These are phyloP conservation scores for Arctocebus calabarensis DNA, from an alignment of 2,797 vertebrate genomes.

Conservation along the genomic window DNA sequence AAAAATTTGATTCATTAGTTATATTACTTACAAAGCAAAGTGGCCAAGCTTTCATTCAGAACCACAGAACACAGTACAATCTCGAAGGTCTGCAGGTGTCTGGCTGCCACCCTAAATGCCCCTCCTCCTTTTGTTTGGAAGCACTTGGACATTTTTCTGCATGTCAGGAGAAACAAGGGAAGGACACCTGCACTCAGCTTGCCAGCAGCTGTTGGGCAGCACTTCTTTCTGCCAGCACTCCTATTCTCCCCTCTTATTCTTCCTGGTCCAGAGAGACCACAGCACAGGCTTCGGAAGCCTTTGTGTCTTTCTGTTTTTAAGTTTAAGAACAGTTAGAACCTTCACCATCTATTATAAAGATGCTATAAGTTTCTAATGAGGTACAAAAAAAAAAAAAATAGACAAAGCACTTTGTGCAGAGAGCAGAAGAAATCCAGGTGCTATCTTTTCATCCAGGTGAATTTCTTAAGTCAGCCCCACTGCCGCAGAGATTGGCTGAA, in stretches of 20 bases:
- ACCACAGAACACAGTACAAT: background rate
- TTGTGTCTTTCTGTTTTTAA: constrained; percentile 83
- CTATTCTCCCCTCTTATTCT: constrained; percentile 38
- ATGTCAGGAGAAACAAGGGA: background rate
- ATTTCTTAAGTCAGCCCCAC: constrained; percentile 73
- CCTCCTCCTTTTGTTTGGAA: background rate
- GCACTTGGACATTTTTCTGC: constrained; percentile 34
- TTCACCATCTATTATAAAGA: constrained; percentile 63
- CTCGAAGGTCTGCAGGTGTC: constrained; percentile 15
- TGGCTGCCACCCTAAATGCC: background rate
- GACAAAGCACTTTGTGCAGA: constrained; percentile 79
- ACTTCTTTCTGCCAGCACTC: background rate
- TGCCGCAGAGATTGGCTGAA: constrained; percentile 77
- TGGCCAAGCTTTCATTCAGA: background rate
- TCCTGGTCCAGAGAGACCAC: constrained; percentile 58
- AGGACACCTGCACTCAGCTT: background rate
- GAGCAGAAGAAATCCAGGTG: constrained; percentile 81
- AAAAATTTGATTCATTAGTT: constrained; percentile 19
- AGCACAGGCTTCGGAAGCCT: constrained; percentile 69
- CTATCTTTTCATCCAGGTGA: constrained; percentile 73
- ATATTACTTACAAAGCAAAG: background rate
- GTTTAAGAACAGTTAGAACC: constrained; percentile 77
- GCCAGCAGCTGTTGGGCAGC: background rate
- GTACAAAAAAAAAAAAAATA: constrained; percentile 73
- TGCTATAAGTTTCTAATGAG: constrained; percentile 63